Evolutionary conservation across 1,140 invertebrate genomes (phyloP).

Genomic region (Diachasma alloeum): DNA sequence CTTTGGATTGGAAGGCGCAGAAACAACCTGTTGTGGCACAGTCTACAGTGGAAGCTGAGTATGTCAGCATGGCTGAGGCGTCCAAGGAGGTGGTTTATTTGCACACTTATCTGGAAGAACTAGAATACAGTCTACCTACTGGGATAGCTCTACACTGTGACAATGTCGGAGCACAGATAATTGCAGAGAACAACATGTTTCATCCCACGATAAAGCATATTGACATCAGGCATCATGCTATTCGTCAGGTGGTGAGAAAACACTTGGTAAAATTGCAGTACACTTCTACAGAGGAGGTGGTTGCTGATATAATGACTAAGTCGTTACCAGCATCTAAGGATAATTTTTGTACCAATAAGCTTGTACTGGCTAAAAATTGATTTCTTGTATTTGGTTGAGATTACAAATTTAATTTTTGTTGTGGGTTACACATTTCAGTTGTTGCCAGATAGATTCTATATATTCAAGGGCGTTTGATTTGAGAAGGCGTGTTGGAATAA

Average conservation of each 20-base stretch:
- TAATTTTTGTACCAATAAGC: background rate
- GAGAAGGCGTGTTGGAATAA: background rate
- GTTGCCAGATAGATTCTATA: background rate
- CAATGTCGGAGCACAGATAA: conserved; percentile 52
- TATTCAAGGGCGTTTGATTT: background rate
- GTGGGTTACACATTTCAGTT: background rate
- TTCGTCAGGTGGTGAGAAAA: conserved; percentile 5
- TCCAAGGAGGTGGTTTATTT: conserved; percentile 48
- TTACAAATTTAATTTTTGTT: too few species aligned
- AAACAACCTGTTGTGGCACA: conserved; percentile 63
- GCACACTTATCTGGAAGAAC: conserved; percentile 29
- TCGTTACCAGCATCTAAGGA: background rate
- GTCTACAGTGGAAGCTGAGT: conserved; percentile 62
- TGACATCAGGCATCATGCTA: conserved; percentile 51
- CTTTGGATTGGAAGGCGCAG: conserved; percentile 64
- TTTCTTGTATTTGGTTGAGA: too few species aligned
- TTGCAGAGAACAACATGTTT: conserved; percentile 49
- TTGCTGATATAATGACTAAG: conserved; percentile 33
- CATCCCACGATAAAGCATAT: too few species aligned
- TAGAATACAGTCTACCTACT: background rate
- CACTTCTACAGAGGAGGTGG: conserved; percentile 23
- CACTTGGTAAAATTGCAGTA: conserved; percentile 17
- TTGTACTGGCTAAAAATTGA: too few species aligned
- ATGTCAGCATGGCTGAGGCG: conserved; percentile 52
- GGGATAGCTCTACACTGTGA: conserved; percentile 37